Conservation (phyloP, 2,888 invertebrate species). For the Microchrysa polita region DNA sequence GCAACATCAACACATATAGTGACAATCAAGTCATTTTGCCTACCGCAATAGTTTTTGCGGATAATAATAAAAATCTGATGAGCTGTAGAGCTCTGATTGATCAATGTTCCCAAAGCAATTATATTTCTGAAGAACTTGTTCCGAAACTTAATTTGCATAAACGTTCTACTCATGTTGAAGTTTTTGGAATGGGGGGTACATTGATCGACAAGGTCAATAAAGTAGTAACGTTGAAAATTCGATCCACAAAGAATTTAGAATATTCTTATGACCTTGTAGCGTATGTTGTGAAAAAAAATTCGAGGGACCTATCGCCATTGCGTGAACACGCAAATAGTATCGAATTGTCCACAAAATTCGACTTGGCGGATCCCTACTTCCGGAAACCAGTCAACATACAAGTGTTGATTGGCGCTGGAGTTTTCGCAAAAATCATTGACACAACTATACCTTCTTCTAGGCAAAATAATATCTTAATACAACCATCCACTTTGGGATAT, state of each 20-base stretch:
- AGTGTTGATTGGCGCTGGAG: background rate
- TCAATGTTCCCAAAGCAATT: background rate
- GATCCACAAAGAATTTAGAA: slow-evolving; percentile 1
- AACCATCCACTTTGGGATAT: too few species aligned
- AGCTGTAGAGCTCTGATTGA: background rate
- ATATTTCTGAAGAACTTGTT: background rate
- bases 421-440: background rate
- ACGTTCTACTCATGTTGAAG: background rate
- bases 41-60: background rate
- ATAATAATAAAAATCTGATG: background rate
- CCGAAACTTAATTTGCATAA: too few species aligned
- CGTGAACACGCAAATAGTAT: too few species aligned
- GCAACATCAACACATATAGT: too few species aligned
- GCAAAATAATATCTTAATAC: too few species aligned
- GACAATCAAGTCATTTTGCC: too few species aligned
- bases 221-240: background rate
- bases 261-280: background rate
- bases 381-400: background rate
- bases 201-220: background rate
- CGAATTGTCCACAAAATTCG: background rate
- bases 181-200: background rate
- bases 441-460: too few species aligned
- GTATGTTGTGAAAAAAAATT: background rate
- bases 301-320: background rate
- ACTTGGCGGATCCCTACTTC: background rate